Base-by-base conservation (phyloP, 2,797 vertebrate species). In the Sphenopsis melanotis region DNA sequence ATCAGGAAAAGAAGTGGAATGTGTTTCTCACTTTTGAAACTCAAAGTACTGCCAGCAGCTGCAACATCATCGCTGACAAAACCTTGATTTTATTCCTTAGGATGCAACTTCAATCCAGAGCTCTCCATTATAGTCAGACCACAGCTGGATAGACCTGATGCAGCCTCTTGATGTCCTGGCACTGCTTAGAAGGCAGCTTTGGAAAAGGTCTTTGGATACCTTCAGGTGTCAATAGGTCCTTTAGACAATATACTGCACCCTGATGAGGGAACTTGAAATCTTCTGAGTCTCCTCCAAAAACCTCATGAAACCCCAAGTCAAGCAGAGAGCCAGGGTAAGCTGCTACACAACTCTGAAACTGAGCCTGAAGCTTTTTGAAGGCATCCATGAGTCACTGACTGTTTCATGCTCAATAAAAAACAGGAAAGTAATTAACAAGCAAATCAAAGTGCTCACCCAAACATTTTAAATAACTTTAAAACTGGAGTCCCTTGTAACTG, bases 341-440 rank as follows among this genome's bases (percentile, higher is more conserved):
- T 66, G 44, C 44, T 72, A 3, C 7, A 29, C 36, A 84, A 6
- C 41, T 32, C 72, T 60, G 55, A 91, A 95, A 89, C 34, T n/a
- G 75, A 63, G 61, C 88, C 70, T 90, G 76, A 37, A 90, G 71
- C 29, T 87, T 87, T 84, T 42, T 74, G 42, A 79, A 90, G 82
- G 65, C 41, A 61, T 71, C 74, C 63, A 16, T 56, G 72, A 88
- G 75, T 83, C 86, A 91, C 42, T 42, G 26, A 85, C 79, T 89
- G 36, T 83, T 90, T 69, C 69, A 46, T 26, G 27, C 47, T 69
- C 65, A 77, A 9, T 70, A 76, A 59, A 90, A 96, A 89, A 3
- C 49, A 90, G 93, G 59, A 75, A 91, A 79, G 75, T 65, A 89
- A 90, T 92, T 89, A 93, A 79, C 30, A 69, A 90, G n/a, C 49